phyloP scores from a whole-genome alignment of 2,113 vertebrate species.

The Dendrocopos noguchii region DNA sequence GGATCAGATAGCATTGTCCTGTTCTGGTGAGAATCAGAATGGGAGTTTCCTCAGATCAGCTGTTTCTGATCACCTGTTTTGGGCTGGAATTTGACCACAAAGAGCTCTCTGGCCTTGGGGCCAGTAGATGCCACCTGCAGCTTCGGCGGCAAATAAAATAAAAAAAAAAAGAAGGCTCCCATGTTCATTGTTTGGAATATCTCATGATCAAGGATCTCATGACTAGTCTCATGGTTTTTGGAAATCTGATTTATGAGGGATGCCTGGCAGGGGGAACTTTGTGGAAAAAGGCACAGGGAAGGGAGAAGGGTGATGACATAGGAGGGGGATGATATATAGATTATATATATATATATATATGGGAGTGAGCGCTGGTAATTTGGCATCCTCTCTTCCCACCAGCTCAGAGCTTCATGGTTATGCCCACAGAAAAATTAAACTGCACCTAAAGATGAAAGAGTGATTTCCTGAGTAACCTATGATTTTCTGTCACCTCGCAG shows the following conservation, averaged over 20 bases:
- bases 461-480: background rate
- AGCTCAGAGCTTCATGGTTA: background rate
- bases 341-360: background rate
- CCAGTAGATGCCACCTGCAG: background rate
- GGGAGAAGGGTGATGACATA: background rate
- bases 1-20: background rate
- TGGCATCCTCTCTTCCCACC: background rate
- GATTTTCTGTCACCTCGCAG: background rate
- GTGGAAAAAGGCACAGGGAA: background rate
- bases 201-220: background rate
- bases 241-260: background rate
- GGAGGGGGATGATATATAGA: background rate
- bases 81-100: background rate
- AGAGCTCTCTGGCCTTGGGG: background rate
- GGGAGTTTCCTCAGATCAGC: background rate
- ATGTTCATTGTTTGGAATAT: background rate
- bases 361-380: background rate
- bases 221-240: background rate
- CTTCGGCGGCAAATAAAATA: background rate
- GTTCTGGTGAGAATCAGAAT: background rate
- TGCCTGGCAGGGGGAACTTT: background rate
- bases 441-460: background rate
- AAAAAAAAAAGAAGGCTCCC: background rate
- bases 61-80: fast-evolving
- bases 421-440: background rate